phyloP scores from a whole-genome alignment of 30 jellyfish, hydroid and myxozoan genomes.

The Hydra vulgaris region DNA sequence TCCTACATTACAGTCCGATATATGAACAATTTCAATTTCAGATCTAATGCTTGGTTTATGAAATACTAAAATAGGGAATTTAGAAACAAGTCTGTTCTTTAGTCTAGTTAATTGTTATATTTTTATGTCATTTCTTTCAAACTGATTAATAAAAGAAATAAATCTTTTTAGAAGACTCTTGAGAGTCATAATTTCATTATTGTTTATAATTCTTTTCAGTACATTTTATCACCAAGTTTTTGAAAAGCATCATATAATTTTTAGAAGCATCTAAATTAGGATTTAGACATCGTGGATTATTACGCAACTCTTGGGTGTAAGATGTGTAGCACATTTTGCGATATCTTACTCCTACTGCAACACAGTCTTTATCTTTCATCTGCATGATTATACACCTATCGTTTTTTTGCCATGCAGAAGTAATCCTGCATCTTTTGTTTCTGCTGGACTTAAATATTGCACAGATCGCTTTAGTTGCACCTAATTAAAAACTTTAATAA shows the following conservation, averaged over 20 bases:
- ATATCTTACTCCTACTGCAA: constrained; percentile 35
- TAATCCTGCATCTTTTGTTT: not conserved
- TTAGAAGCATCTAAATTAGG: too few relatives aligned
- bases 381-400: constrained; percentile 12
- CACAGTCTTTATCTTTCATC: constrained; percentile 29
- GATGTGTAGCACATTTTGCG: too few relatives aligned
- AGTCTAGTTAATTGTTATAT: too few relatives aligned
- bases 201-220: too few relatives aligned
- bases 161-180: too few relatives aligned
- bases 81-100: constrained; percentile 25
- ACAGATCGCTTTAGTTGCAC: not conserved
- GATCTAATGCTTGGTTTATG: constrained; percentile 34
- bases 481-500: not conserved
- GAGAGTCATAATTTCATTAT: too few relatives aligned
- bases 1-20: constrained; percentile 28
- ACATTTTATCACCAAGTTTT: too few relatives aligned
- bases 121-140: too few relatives aligned
- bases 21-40: constrained; percentile 30
- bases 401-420: not conserved
- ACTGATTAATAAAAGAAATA: too few relatives aligned
- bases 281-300: too few relatives aligned
- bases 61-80: constrained; percentile 35
- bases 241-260: too few relatives aligned
- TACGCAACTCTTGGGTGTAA: too few relatives aligned
- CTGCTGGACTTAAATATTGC: not conserved